Base-by-base conservation (phyloP, 2,888 invertebrate species). In the Himalopsyche kuldschensis region DNA sequence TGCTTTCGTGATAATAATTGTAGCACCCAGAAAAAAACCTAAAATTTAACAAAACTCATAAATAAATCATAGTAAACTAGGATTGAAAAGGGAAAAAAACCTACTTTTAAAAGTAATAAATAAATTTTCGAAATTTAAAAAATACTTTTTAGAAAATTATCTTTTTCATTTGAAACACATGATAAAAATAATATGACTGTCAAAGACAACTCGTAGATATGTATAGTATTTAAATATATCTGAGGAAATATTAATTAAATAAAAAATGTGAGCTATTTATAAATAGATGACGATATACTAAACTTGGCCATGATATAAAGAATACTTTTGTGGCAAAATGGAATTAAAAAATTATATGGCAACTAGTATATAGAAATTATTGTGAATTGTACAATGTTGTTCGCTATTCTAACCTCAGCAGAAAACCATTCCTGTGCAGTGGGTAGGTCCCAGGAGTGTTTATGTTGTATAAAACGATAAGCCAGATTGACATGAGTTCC, bases 11-110 rank as follows among this genome's bases (percentile, higher is more conserved):
- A 89, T 48, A 95, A 89, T 48, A 95, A 90, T 87, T 94, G 94
- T 3, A 91, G 90, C 3, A 94, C 92, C 94, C 94, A 95, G 82
- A 91, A 89, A 87, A 93, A 92, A 3, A 94, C 93, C 93, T 94
- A 89, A 85, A 89, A 88, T 86, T 81, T 89, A 89, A 86, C 88
- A 89, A 69, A 31, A 76, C 82, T 83, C 79, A 79, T 79, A 79
- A 79, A 8, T n/a, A 47, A 48, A 79, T 77, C 31, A n/a, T n/a
- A n/a, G n/a, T 47, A 81, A 83, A 24, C 80, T n/a, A 30, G 84
- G 78, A 75, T 27, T 69, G 69, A 48, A 83, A 84, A 83, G 80
- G 27, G 78, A 75, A 32, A 80, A 30, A 75, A 82, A 30, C n/a
- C n/a, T n/a, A n/a, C n/a, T n/a, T n/a, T n/a, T n/a, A n/a, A n/a